Base-by-base conservation (phyloP, 1,140 invertebrate genomes). In the Heliothis virescens region DNA sequence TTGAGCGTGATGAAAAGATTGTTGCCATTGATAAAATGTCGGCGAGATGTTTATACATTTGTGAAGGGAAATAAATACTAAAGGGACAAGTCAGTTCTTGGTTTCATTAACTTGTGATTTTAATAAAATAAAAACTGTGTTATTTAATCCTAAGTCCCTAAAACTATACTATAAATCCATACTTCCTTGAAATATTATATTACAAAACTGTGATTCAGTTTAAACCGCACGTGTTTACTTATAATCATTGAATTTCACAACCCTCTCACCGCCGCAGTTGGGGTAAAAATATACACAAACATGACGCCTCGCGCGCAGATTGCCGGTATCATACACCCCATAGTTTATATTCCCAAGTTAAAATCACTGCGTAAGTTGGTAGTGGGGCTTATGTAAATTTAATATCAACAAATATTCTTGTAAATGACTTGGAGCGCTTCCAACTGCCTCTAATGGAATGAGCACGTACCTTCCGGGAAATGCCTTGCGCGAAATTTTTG, bases 371-470 rank as follows among this genome's bases (percentile, higher is more conserved):
- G 29, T 34, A 41, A 34, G 29, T 41, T 63, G 15, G 13, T 72
- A 16, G 26, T 41, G n/a, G 1, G 52, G 52, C 26, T 67, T 72
- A 47, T 63, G 34, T 63, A 74, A 57, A 57, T 74, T 48, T 21
- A 74, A 74, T 57, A 47, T 13, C 29, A 48, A 34, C n/a, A 57
- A 57, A 34, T 72, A 72, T 72, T 72, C 26, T 53, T 34, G 29
- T 57, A 60, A 74, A 74, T 74, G 72, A 74, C 72, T 60, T 74
- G 72, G 72, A 47, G 29, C 55, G 1, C 29, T 41, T 59, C 55
- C 72, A 74, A 74, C n/a, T 74, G 57, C 55, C 21, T 29, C 60
- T 63, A 63, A 63, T 63, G 60, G 29, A 63, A 63, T 63, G 60
- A 47, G 60, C 60, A 63, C 60, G 60, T n/a, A 63, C 55, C 13